Percentiles rank a stretch among this genome's conserved stretches.
phyloP scores from a whole-genome alignment of 2,113 vertebrate species.

The Catharus fuscescens region DNA sequence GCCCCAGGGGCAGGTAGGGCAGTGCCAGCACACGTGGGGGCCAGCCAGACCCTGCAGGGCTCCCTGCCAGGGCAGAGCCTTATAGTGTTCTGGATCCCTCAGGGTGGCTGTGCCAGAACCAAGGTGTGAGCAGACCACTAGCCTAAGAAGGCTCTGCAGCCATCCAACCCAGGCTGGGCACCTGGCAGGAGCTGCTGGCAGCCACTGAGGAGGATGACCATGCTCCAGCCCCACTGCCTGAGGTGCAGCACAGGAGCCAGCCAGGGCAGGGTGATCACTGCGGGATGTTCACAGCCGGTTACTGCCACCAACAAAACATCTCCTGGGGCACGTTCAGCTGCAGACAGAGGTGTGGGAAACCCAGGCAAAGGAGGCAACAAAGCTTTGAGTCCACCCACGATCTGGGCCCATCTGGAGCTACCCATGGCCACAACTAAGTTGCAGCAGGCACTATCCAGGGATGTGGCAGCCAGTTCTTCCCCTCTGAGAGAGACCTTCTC shows the following conservation, averaged over 20 bases:
- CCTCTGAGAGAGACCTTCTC: neutral
- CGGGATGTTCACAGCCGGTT: neutral
- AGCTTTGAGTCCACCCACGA: neutral
- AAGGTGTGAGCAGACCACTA: neutral
- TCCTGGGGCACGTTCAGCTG: rapidly evolving
- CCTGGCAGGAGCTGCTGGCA: neutral
- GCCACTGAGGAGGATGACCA: rapidly evolving
- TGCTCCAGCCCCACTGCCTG: rapidly evolving
- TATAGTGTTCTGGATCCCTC: neutral
- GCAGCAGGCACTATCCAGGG: neutral
- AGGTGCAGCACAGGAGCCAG: neutral
- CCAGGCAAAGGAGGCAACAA: neutral
- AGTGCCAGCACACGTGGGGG: rapidly evolving
- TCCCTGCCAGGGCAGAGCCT: neutral
- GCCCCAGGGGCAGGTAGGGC: neutral
- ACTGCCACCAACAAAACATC: neutral
- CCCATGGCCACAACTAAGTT: neutral
- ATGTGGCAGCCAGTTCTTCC: neutral
- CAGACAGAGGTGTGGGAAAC: neutral
- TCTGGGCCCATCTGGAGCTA: neutral
- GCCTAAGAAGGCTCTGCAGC: neutral
- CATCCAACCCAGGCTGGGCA: neutral
- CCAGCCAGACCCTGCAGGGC: neutral
- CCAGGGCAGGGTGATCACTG: no score
- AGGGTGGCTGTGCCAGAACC: neutral